Evolutionary conservation across 2,797 vertebrate genomes (phyloP).

Genomic region (Sternarchorhynchus goeldii): DNA sequence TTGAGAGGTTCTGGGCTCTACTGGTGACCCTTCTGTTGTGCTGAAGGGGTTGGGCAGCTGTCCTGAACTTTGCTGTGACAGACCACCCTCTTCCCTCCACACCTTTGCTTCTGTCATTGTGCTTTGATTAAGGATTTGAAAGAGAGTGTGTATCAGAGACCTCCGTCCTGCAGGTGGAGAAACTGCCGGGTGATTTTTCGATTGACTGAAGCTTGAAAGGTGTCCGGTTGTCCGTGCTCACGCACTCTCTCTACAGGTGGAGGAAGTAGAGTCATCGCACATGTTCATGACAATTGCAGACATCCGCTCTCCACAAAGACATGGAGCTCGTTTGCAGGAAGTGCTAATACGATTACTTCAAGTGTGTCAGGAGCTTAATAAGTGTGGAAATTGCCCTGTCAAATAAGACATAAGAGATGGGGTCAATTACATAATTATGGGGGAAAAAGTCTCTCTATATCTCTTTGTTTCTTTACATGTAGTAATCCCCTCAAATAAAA

Average conservation of each 20-base stretch:
- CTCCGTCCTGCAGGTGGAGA: slow-evolving; percentile 29
- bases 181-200: slow-evolving; percentile 48
- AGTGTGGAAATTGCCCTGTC: slow-evolving; percentile 87
- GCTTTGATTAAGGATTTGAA: slow-evolving; percentile 55
- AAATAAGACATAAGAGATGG: slow-evolving; percentile 77
- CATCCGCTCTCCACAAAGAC: slow-evolving; percentile 62
- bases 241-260: slow-evolving; percentile 26
- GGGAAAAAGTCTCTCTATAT: slow-evolving; percentile 71
- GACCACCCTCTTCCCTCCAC: no score
- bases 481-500: slow-evolving; percentile 81
- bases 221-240: slow-evolving; percentile 51
- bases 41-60: background rate
- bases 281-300: slow-evolving; percentile 66
- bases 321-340: slow-evolving; percentile 78
- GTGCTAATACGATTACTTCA: slow-evolving; percentile 85
- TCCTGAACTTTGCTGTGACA: background rate
- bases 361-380: slow-evolving; percentile 86
- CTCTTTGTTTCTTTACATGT: slow-evolving; percentile 82
- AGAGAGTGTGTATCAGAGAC: slow-evolving; percentile 40
- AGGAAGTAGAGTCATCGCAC: slow-evolving; percentile 74
- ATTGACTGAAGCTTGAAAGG: slow-evolving; percentile 62
- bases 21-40: slow-evolving; percentile 45
- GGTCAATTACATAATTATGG: slow-evolving; percentile 81
- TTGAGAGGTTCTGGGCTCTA: slow-evolving; percentile 38
- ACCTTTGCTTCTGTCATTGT: slow-evolving; percentile 32